Evolutionary conservation across 2,113 vertebrate genomes (phyloP), one percentile per base, ranked within the genome.

Genomic region (Gymnorhina tibicen): DNA sequence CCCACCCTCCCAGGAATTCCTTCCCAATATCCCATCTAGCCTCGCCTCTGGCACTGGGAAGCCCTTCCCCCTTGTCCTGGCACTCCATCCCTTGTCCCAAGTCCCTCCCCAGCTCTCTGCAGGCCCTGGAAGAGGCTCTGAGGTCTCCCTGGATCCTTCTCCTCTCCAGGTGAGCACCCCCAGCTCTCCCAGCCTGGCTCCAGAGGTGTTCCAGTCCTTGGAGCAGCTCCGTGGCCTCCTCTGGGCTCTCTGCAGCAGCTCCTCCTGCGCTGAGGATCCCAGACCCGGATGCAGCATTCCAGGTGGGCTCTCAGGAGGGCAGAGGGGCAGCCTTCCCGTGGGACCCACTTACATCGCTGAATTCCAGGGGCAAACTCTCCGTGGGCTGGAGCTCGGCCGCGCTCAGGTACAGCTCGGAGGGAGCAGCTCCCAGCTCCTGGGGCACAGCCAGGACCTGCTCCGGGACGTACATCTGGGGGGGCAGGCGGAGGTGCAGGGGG

Each of bases 351-450:
- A 99, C 99, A 32, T 99, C 99, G 16, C 99, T 99, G 98, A 99
- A 99, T 95, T 99, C 99, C 94, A 99, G 97, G 13, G 99, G 99
- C 53, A 99, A 97, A 77, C 98, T 99, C 97, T 99, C 99, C 1
- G 98, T 99, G 96, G 99, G 99, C 98, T 99, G 99, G n/a, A 99
- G 99, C 97, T 99, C 99, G 1, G 99, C 99, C 0, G 99, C 98
- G 7, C 99, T 99, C 97, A 99, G 96, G 97, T 99, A 99, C 93
- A 99, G 98, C 69, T 99, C 99, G 3, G 97, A 96, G 96, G 98
- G 98, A 11, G 97, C 92, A 4, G 98, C 97, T 28, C 98, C 97
- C 94, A 99, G 97, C 85, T 98, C 98, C 74, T 99, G 98, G 16
- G 98, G 98, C 2, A 98, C 98, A 1, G 98, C 98, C 62, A 98